Conservation (phyloP, 1,140 invertebrate genomes). For the Drosophila melanogaster region Release_6_plus_ISO1_MT NT_033779.5:10285501-10286000, state of each 20-base stretch:
- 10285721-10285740: slow-evolving; percentile 66
- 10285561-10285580: slow-evolving; percentile 42
- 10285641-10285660: slow-evolving; percentile 84
- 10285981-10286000: slow-evolving; percentile 88
- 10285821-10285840: slow-evolving; percentile 92
- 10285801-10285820: slow-evolving; percentile 86
- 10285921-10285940: slow-evolving; percentile 88
- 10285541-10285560: slow-evolving; percentile 9
- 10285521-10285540: slow-evolving; percentile 13
- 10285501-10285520: slow-evolving; percentile 3
- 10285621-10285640: slow-evolving; percentile 88
- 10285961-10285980: slow-evolving; percentile 97
- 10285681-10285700: slow-evolving; percentile 86
- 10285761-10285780: slow-evolving; percentile 53
- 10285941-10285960: slow-evolving; percentile 94
- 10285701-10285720: slow-evolving; percentile 82
- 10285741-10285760: slow-evolving; percentile 58
- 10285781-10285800: slow-evolving; percentile 25
- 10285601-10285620: slow-evolving; percentile 92
- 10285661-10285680: slow-evolving; percentile 89
- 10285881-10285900: slow-evolving; percentile 95
- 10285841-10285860: slow-evolving; percentile 93
- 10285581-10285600: slow-evolving; percentile 86
- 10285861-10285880: slow-evolving; percentile 96
- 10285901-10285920: slow-evolving; percentile 96